Conservation (phyloP, 2,797 vertebrate species). For the Pseudochirops cupreus region DNA sequence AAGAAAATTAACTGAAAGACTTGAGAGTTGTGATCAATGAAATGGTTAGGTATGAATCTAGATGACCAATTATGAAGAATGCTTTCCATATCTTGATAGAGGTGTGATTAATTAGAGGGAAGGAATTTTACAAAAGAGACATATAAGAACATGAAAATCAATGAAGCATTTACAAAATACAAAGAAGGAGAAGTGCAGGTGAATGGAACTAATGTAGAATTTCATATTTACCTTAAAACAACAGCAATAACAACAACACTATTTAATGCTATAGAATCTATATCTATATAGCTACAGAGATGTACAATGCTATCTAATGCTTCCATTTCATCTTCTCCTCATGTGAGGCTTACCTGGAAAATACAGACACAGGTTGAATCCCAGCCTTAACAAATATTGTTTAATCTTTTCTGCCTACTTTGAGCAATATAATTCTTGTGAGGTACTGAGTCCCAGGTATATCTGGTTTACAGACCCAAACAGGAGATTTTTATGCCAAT, state of each 20-base stretch:
- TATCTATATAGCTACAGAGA: not conserved
- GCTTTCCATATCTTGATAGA: not conserved
- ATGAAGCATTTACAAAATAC: slow-evolving; percentile 27
- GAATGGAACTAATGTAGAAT: not conserved
- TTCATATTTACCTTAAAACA: not conserved
- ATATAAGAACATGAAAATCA: not conserved
- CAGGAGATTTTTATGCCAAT: not conserved
- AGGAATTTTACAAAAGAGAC: not conserved
- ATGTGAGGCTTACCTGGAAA: not conserved
- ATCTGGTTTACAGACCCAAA: not conserved
- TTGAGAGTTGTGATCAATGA: not conserved
- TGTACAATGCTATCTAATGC: slow-evolving; percentile 3
- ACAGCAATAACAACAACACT: not conserved
- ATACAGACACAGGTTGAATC: slow-evolving; percentile 31
- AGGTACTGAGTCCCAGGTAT: not conserved
- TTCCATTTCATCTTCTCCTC: not conserved
- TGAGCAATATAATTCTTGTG: not conserved
- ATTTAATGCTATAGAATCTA: not conserved
- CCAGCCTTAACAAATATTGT: not conserved
- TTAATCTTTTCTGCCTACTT: not conserved
- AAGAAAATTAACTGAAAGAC: not conserved
- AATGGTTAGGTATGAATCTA: not conserved
- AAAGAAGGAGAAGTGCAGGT: not conserved
- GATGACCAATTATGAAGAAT: not conserved
- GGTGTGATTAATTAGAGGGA: not conserved